Conservation (phyloP, 2,888 invertebrate genomes). For the Parnassius orleans region DNA sequence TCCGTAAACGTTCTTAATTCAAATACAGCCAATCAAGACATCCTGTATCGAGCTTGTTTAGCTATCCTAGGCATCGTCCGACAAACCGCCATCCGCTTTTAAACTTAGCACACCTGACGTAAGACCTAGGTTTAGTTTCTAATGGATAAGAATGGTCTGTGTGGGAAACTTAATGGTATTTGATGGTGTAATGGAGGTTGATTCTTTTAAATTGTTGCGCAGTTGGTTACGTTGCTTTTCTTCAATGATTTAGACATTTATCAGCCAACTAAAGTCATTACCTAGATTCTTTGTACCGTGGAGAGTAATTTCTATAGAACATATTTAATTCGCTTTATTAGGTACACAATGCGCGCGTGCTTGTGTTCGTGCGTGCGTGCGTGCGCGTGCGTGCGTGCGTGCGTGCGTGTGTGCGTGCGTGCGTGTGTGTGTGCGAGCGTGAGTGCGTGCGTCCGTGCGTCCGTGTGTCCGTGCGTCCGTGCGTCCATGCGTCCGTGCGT, state of each 20-base stretch:
- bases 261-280: constrained; percentile 2
- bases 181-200: constrained; percentile 39
- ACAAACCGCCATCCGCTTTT: constrained; percentile 30
- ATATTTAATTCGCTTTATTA: not conserved
- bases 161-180: constrained; percentile 54
- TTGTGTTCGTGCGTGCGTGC: too few relatives aligned
- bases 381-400: too few relatives aligned
- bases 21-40: constrained; percentile 25
- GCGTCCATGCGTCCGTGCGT: too few relatives aligned
- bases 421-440: too few relatives aligned
- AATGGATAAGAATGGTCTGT: constrained; percentile 55
- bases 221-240: constrained; percentile 25
- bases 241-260: constrained; percentile 18
- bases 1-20: constrained; percentile 21
- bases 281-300: not conserved
- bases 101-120: constrained; percentile 33
- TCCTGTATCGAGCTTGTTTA: constrained; percentile 17
- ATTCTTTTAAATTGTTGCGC: constrained; percentile 31
- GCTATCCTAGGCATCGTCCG: constrained; percentile 27
- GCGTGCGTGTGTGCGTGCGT: too few relatives aligned
- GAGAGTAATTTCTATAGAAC: not conserved
- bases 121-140: constrained; percentile 39
- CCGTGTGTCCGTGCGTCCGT: too few relatives aligned
- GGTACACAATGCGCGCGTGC: too few relatives aligned
- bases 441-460: too few relatives aligned